These are phyloP conservation scores for Mionectes olivaceus DNA, from an alignment of 2,797 vertebrate species.

Conservation along the genomic window DNA sequence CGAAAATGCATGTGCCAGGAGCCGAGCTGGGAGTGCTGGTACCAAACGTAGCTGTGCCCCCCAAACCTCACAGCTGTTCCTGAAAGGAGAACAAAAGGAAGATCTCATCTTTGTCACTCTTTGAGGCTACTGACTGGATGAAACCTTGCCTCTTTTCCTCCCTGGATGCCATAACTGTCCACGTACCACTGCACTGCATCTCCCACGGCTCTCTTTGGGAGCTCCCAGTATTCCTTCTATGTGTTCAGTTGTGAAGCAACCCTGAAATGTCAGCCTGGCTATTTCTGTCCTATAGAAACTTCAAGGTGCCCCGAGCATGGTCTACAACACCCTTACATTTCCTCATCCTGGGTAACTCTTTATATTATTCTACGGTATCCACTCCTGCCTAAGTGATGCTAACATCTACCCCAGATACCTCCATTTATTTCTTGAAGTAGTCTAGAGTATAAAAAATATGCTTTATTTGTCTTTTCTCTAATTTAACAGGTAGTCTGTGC, in stretches of 20 bases:
- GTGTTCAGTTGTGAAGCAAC: neutral
- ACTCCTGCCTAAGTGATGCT: neutral
- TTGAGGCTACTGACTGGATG: neutral
- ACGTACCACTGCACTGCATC: neutral
- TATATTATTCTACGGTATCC: neutral
- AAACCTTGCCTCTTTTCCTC: neutral
- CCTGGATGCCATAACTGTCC: neutral
- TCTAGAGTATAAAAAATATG: neutral
- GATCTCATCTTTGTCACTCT: neutral
- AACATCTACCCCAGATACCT: neutral
- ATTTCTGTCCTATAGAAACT: neutral
- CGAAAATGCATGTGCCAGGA: constrained; percentile 84
- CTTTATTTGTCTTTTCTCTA: neutral
- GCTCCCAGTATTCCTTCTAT: neutral
- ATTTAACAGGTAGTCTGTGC: neutral
- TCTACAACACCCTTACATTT: neutral
- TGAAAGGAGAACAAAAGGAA: constrained; percentile 46
- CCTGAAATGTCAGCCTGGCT: neutral
- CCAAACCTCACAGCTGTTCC: constrained; percentile 88
- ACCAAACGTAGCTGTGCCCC: constrained; percentile 86
- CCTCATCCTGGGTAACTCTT: neutral
- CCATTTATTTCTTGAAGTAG: neutral
- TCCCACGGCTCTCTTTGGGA: neutral
- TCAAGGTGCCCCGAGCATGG: accelerated
- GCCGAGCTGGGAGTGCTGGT: constrained; percentile 77